Percentiles rank a stretch among this genome's conserved stretches.
Evolutionary conservation across 2,888 invertebrate species (phyloP).

Genomic region (Drosophila diplacantha): DNA sequence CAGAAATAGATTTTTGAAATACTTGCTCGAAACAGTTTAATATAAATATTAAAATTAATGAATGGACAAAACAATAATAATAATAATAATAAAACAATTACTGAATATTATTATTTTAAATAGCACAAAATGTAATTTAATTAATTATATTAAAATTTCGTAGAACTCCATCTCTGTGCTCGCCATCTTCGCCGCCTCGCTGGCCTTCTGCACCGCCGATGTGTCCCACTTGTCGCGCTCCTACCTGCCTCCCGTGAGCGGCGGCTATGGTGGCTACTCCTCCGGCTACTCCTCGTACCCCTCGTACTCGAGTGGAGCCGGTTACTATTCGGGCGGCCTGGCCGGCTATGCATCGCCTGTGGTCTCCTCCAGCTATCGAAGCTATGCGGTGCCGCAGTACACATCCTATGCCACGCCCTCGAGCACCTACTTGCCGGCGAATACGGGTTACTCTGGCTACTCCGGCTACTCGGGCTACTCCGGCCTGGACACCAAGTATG

Average conservation of each 20-base stretch:
- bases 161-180: slow-evolving; percentile 54
- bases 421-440: slow-evolving; percentile 49
- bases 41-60: neutral
- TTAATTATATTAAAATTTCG: neutral
- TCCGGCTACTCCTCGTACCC: slow-evolving; percentile 43
- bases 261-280: slow-evolving; percentile 36
- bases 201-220: slow-evolving; percentile 62
- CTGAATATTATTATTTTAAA: too few species aligned
- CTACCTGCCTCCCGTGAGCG: slow-evolving; percentile 66
- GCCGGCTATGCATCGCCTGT: slow-evolving; percentile 27
- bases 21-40: neutral
- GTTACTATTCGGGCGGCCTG: slow-evolving; percentile 34
- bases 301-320: slow-evolving; percentile 42
- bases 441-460: slow-evolving; percentile 28
- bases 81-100: neutral
- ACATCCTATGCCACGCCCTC: slow-evolving; percentile 53
- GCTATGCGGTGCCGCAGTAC: slow-evolving; percentile 55
- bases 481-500: slow-evolving; percentile 68
- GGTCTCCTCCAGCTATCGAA: slow-evolving; percentile 51
- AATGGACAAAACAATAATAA: neutral
- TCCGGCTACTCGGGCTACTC: slow-evolving; percentile 35
- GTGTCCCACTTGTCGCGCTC: slow-evolving; percentile 65
- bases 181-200: slow-evolving; percentile 48
- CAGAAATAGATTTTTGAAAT: neutral
- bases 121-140: too few species aligned